These are phyloP conservation scores for Sialis lutaria DNA, from an alignment of 2,888 invertebrate species.

Conservation along the genomic window DNA sequence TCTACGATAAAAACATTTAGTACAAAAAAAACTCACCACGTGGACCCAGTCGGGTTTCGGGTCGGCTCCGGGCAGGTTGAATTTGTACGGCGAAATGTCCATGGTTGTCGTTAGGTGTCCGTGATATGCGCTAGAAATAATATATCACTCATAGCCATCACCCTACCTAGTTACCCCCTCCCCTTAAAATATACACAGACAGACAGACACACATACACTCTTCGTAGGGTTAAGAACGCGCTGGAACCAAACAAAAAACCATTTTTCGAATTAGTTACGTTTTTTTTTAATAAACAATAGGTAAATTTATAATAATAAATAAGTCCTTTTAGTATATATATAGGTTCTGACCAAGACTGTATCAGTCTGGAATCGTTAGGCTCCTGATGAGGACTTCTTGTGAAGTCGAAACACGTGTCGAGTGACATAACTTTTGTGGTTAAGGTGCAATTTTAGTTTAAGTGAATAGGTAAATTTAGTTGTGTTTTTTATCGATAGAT, in stretches of 20 bases:
- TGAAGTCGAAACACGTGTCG: no score
- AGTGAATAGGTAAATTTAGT: no score
- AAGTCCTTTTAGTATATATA: no score
- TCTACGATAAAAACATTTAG: slow-evolving; percentile 2
- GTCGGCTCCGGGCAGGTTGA: slow-evolving; percentile 72
- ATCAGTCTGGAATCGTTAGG: no score
- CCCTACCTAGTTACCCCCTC: not conserved
- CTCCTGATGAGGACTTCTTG: no score
- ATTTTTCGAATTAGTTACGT: not conserved
- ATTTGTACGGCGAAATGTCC: slow-evolving; percentile 97
- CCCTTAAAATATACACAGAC: not conserved
- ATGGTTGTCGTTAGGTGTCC: slow-evolving; percentile 92
- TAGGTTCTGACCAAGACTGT: no score
- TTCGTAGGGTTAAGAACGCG: not conserved
- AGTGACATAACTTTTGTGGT: no score
- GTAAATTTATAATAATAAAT: no score
- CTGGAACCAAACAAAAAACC: not conserved
- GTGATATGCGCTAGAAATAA: slow-evolving; percentile 88
- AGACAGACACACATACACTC: not conserved
- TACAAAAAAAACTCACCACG: slow-evolving; percentile 45
- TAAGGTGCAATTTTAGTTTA: no score
- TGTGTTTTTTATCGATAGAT: no score
- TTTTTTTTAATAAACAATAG: not conserved
- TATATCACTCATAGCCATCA: slow-evolving; percentile 9
- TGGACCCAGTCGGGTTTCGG: slow-evolving; percentile 75